Percentiles rank a stretch among this genome's conserved stretches.
Evolutionary conservation across 1,140 invertebrate species (phyloP).

Genomic region (Macrosteles quadrilineatus): DNA sequence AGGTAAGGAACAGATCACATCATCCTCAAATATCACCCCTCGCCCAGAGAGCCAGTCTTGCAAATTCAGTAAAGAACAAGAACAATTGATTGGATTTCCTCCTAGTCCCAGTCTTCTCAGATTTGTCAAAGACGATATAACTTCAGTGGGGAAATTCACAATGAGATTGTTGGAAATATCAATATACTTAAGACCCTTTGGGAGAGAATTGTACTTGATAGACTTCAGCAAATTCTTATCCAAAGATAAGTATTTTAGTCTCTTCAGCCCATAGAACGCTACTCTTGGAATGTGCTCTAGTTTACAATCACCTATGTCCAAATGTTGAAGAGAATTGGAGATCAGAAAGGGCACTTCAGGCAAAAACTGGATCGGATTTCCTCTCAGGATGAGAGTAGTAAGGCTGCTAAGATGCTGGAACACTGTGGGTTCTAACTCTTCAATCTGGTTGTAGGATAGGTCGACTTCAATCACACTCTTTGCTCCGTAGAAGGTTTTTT

Average conservation of each 20-base stretch:
- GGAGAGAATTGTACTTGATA: slow-evolving; percentile 38
- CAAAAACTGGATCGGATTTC: slow-evolving; percentile 37
- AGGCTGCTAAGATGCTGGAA: slow-evolving; percentile 36
- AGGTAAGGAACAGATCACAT: slow-evolving; percentile 38
- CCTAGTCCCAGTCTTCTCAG: slow-evolving; percentile 39
- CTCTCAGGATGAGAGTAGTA: slow-evolving; percentile 35
- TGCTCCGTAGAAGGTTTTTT: slow-evolving; percentile 71
- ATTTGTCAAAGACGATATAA: slow-evolving; percentile 33
- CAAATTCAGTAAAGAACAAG: slow-evolving; percentile 40
- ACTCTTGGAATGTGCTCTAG: slow-evolving; percentile 34
- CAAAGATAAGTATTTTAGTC: slow-evolving; percentile 35
- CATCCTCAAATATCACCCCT: slow-evolving; percentile 38
- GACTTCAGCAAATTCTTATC: slow-evolving; percentile 39
- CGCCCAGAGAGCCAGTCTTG: slow-evolving; percentile 41
- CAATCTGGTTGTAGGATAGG: slow-evolving; percentile 74
- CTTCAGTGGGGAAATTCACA: slow-evolving; percentile 38
- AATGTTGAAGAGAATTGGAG: slow-evolving; percentile 38
- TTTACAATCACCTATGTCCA: slow-evolving; percentile 40
- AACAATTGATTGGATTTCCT: slow-evolving; percentile 43
- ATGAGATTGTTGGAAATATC: slow-evolving; percentile 40
- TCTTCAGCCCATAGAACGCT: slow-evolving; percentile 34
- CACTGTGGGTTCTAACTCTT: slow-evolving; percentile 58
- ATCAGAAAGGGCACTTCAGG: slow-evolving; percentile 33
- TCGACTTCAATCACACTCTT: slow-evolving; percentile 83
- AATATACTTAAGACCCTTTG: slow-evolving; percentile 37